These are phyloP conservation scores for Empidonax traillii DNA, from an alignment of 2,113 vertebrate species.

Conservation along the genomic window DNA sequence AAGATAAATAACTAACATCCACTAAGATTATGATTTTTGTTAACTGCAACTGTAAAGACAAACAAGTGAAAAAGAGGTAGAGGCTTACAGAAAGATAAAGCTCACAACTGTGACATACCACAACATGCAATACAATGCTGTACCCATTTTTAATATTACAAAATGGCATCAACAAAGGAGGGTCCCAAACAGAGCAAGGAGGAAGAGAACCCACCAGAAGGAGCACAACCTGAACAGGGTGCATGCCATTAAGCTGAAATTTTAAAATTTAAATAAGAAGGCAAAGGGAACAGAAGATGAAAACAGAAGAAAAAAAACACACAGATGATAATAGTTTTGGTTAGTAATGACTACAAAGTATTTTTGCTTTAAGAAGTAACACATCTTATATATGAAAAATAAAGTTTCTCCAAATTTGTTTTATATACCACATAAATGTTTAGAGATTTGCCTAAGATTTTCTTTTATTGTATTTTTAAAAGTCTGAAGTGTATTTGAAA, in stretches of 20 bases:
- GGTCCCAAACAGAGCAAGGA: not conserved
- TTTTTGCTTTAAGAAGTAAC: not conserved
- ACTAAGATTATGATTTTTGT: not conserved
- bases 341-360: not conserved
- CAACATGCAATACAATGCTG: not conserved
- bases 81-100: not conserved
- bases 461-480: not conserved
- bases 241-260: not conserved
- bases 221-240: not conserved
- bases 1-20: not conserved
- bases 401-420: not conserved
- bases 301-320: not conserved
- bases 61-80: not conserved
- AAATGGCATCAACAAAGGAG: not conserved
- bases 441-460: not conserved
- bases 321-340: not conserved
- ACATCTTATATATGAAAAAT: not conserved
- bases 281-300: not conserved
- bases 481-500: not conserved
- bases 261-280: not conserved
- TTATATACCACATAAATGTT: not conserved
- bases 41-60: not conserved
- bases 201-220: not conserved
- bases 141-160: not conserved
- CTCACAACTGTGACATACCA: not conserved